Base-by-base conservation (phyloP, 2,113 vertebrate genomes). In the Eretmochelys imbricata region DNA sequence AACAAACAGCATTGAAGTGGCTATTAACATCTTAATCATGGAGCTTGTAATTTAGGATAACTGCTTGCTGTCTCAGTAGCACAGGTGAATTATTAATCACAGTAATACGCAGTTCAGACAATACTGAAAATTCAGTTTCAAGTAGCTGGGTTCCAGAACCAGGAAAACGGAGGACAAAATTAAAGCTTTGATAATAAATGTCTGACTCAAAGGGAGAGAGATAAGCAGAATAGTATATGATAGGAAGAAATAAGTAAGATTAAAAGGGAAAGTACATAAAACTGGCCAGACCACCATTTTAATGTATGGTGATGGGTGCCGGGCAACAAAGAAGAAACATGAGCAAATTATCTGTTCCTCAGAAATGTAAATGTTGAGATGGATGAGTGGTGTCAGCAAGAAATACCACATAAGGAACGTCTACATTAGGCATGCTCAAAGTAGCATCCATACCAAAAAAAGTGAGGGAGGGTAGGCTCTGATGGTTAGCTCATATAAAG, bases 41-140 rank as follows among this genome's bases (percentile, higher is more conserved):
- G 54, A 85, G 76, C 86, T 10, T 82, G 65, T 65, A 85, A 95
- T 27, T 84, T 51, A 92, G 53, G 35, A 86, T 84, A 93, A 46
- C 7, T 79, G 57, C 31, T 92, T 86, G 7, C 55, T 87, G 57
- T 83, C 85, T 85, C 91, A 89, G 55, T 48, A 51, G 16, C 89
- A 89, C 59, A 84, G n/a, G 85, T 89, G 11, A 95, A 88, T 90
- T 94, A 89, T 85, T 90, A 59, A 87, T 88, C 27, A 29, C n/a
- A 46, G 3, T 54, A 87, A 59, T 2, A 0, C 53, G 3, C 29
- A 29, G 29, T 13, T 62, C 59, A 62, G 29, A 62, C 27, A 35
- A n/a, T 69, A 69, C 62, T 69, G 62, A 69, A 69, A 69, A 69
- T 35, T 14, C 62, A n/a, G 62, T 69, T n/a, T 69, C 62, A 69